Conservation (phyloP, 2,888 invertebrate species). For the Aleiodes leptofemur region DNA sequence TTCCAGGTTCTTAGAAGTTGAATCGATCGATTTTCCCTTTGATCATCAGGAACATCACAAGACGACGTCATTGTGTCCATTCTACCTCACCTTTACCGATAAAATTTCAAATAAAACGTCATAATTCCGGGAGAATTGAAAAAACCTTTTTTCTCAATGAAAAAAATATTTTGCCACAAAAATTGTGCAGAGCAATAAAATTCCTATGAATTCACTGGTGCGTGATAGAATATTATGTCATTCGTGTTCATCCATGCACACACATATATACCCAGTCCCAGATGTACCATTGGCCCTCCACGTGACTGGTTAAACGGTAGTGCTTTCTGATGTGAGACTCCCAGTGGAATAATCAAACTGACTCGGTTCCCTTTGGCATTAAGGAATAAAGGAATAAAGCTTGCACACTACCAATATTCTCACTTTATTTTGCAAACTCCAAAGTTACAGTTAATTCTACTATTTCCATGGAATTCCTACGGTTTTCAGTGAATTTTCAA, state of each 20-base stretch:
- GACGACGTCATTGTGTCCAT: no score
- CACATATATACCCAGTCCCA: conserved; percentile 11
- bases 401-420: conserved; percentile 41
- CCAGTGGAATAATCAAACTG: conserved; percentile 50
- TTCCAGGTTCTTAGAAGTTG: no score
- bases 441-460: conserved; percentile 42
- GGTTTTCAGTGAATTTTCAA: conserved; percentile 8
- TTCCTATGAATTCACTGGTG: conserved; percentile 9
- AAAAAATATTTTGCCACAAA: background rate
- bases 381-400: conserved; percentile 44
- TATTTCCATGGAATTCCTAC: conserved; percentile 27
- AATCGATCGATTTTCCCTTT: no score
- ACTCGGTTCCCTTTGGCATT: conserved; percentile 35
- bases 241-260: conserved; percentile 13
- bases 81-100: no score
- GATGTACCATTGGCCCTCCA: conserved; percentile 30
- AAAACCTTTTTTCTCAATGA: background rate
- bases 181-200: conserved; percentile 25
- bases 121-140: no score
- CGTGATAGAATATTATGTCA: conserved; percentile 32
- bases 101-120: no score
- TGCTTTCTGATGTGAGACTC: conserved; percentile 49
- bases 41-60: no score
- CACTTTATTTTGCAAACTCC: conserved; percentile 48
- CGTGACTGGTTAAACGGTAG: conserved; percentile 38